phyloP scores from a whole-genome alignment of 2,797 vertebrate species.

The Ataeniobius toweri region DNA sequence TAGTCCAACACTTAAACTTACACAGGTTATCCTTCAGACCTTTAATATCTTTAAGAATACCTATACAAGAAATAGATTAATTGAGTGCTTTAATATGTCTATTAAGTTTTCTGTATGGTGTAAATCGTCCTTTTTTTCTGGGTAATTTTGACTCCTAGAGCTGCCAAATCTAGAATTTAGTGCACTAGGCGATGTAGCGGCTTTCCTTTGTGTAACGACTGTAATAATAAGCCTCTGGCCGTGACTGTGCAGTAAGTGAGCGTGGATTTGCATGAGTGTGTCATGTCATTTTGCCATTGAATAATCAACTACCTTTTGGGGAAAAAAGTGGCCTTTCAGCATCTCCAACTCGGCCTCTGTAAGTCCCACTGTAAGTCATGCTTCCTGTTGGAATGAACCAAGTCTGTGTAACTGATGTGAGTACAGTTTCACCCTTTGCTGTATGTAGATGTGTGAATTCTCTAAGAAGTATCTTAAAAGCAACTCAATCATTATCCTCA shows the following conservation, averaged over 20 bases:
- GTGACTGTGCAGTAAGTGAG: constrained; percentile 49
- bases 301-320: constrained; percentile 64
- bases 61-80: constrained; percentile 26
- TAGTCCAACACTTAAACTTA: constrained; percentile 54
- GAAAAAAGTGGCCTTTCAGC: constrained; percentile 79
- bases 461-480: constrained; percentile 53
- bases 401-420: constrained; percentile 53
- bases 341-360: constrained; percentile 66
- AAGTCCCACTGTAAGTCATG: constrained; percentile 48
- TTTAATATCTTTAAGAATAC: constrained; percentile 54
- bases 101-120: constrained; percentile 55
- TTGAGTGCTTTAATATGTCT: constrained; percentile 62
- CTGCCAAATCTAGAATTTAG: constrained; percentile 66
- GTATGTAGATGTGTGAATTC: constrained; percentile 64
- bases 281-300: constrained; percentile 50
- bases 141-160: constrained; percentile 61
- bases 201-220: constrained; percentile 53
- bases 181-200: constrained; percentile 67
- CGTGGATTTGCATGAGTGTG: constrained; percentile 51
- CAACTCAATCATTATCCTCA: constrained; percentile 51
- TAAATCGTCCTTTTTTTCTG: constrained; percentile 55
- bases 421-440: constrained; percentile 49
- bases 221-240: constrained; percentile 34
- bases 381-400: constrained; percentile 50
- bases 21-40: constrained; percentile 61